Conservation (phyloP, 2,113 vertebrate species). For the Colossoma macropomum region DNA sequence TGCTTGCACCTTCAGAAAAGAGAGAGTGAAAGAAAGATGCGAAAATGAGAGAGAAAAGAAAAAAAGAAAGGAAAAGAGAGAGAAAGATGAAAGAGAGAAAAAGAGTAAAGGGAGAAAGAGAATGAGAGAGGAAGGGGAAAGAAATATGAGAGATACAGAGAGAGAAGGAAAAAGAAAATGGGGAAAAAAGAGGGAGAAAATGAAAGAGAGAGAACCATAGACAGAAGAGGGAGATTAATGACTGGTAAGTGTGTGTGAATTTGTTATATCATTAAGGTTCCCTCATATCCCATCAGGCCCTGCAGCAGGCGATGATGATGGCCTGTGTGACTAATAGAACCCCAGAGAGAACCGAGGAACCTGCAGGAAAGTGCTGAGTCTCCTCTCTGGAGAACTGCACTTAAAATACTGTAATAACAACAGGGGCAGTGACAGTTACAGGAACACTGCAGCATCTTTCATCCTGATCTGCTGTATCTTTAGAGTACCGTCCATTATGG, state of each 20-base stretch:
- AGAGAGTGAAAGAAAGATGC: no score
- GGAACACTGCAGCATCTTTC: no score
- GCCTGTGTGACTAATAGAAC: not conserved
- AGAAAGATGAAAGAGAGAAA: no score
- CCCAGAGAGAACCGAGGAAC: no score
- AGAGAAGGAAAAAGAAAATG: conserved; percentile 15
- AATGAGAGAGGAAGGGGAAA: no score
- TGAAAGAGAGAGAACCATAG: not conserved
- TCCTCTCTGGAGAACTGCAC: not conserved
- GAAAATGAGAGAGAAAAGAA: no score
- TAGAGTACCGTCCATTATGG: not conserved
- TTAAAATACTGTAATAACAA: not conserved
- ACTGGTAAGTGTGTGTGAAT: conserved; percentile 20
- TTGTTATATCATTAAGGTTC: conserved; percentile 62
- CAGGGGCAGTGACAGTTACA: not conserved
- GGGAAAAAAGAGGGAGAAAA: not conserved
- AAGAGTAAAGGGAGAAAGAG: no score
- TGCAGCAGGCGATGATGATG: conserved; percentile 51
- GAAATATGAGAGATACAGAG: not conserved
- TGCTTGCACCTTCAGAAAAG: no score
- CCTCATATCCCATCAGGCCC: conserved; percentile 56
- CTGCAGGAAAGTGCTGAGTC: not conserved
- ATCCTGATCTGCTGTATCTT: not conserved
- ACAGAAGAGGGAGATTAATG: conserved; percentile 2
- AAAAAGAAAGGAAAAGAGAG: no score